Evolutionary conservation across 2,797 vertebrate species (phyloP), one percentile per base, ranked within the genome.

Genomic region (Staurois parvus): DNA sequence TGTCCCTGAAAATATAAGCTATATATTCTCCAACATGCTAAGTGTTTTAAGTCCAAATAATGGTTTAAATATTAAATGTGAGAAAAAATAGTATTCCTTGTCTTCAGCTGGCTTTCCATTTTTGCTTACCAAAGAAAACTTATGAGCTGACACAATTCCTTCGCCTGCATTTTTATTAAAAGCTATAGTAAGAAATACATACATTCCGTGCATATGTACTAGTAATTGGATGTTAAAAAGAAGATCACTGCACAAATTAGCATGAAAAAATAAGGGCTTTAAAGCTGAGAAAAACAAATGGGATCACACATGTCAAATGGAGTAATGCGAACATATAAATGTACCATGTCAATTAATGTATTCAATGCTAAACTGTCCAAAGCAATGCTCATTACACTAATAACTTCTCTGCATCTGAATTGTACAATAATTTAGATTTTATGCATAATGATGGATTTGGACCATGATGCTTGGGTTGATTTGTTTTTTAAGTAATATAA

Each of bases 351-450:
- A 48, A 79, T 79, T 69, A 79, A 42, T 48, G 28, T 69, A 42
- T 10, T 69, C 28, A 26, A 37, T 79, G 37, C 28, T 79, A 79
- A 79, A 79, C 67, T 79, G 77, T 42, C 77, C 34, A 69, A 79
- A 48, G 64, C 40, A 68, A 32, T 32, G 26, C 77, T 79, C 66
- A 69, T 79, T 79, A 79, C 69, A 45, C 26, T 79, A 79, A 79
- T 69, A 48, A 69, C n/a, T 48, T 28, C 26, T 67, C 32, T 79
- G 26, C 17, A 68, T 79, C 64, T 68, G 17, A 79, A 40, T 45
- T 66, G 29, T 79, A 30, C 28, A 68, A 30, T 48, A n/a, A 79
- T 79, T 48, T 30, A 67, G 5, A 67, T 69, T 69, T 69, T 17
- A 45, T 68, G 37, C 17, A 29, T 79, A 79, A 79, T 52, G 77